These are phyloP conservation scores for Cyanoderma ruficeps DNA, from an alignment of 2,113 vertebrate genomes.

Conservation along the genomic window DNA sequence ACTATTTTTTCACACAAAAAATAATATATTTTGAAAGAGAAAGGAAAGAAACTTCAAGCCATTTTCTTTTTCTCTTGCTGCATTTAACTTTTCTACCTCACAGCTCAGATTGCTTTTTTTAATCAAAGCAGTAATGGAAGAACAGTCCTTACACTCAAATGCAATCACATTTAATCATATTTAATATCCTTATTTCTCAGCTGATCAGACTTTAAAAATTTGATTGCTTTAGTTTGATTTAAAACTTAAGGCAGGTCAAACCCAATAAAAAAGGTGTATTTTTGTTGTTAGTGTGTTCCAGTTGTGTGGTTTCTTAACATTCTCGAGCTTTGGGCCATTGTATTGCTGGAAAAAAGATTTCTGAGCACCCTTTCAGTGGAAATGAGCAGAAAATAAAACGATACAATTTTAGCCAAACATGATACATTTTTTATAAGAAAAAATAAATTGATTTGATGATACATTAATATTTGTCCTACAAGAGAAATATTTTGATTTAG, in stretches of 20 bases:
- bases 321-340: background rate
- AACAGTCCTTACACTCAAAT: conserved; percentile 78
- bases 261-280: conserved; percentile 46
- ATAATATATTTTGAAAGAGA: background rate
- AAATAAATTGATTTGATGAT: background rate
- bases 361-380: background rate
- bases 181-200: conserved; percentile 87
- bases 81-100: conserved; percentile 81
- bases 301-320: background rate
- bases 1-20: conserved; percentile 46
- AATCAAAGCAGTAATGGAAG: conserved; percentile 85
- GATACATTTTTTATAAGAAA: background rate
- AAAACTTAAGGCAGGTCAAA: conserved; percentile 66
- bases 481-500: background rate
- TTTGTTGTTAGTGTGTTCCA: conserved; percentile 57
- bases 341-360: background rate
- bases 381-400: background rate
- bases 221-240: conserved; percentile 76
- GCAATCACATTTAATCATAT: conserved; percentile 83
- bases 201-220: conserved; percentile 80
- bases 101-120: conserved; percentile 80
- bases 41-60: conserved; percentile 34
- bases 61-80: conserved; percentile 55
- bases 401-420: background rate
- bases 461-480: background rate